phyloP scores from a whole-genome alignment of 2,888 invertebrate species.

The Drosophila silvestris region DNA sequence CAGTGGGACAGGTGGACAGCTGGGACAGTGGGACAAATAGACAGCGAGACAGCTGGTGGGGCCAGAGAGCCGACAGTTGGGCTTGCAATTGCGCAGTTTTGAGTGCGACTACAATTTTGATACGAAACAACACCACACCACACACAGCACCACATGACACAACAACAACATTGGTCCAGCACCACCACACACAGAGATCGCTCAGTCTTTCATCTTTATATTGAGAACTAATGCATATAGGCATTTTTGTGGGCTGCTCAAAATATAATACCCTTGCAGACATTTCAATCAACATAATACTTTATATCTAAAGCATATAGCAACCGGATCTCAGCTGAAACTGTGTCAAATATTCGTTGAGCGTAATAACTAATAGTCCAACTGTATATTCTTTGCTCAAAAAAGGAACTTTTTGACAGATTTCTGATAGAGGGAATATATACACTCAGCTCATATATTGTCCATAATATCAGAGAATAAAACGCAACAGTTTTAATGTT shows the following conservation, averaged over 20 bases:
- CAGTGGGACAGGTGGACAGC: constrained; percentile 54
- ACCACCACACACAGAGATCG: constrained; percentile 55
- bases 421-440: not conserved
- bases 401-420: not conserved
- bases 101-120: constrained; percentile 69
- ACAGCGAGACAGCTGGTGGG: constrained; percentile 47
- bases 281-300: not conserved
- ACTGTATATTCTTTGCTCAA: not conserved
- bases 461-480: not conserved
- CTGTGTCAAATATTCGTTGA: not conserved
- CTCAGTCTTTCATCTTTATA: constrained; percentile 44
- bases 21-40: constrained; percentile 44
- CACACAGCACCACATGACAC: constrained; percentile 18
- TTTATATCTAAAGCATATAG: not conserved
- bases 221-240: not conserved
- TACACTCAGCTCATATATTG: not conserved
- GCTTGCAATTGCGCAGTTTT: constrained; percentile 78
- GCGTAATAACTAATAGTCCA: not conserved
- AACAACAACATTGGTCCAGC: constrained; percentile 2
- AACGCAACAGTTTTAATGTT: not conserved
- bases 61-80: constrained; percentile 65
- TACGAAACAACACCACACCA: constrained; percentile 40
- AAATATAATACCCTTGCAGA: constrained; percentile 3
- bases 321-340: not conserved
- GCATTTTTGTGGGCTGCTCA: not conserved